Evolutionary conservation across 2,113 vertebrate species (phyloP), one percentile per base, ranked within the genome.

Genomic region (Triplophysa rosa): DNA sequence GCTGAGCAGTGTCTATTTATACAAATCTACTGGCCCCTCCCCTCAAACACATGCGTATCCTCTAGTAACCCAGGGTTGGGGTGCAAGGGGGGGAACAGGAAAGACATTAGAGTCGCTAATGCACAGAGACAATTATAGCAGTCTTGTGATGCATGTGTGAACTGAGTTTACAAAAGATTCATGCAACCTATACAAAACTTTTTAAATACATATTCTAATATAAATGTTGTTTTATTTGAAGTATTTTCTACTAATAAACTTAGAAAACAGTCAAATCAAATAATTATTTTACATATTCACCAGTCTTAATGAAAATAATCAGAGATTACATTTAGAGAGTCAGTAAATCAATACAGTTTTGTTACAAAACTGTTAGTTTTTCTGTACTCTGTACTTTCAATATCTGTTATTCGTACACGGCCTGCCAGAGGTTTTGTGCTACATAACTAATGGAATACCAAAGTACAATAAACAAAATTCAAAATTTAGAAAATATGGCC

Each of bases 11-110:
- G 58, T 26, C 72, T 74, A 47, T 74, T 62, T 74, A 63, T 74
- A 63, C 19, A 24, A 37, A 74, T 19, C 16, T 8, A 1, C 42
- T 19, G 17, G 54, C 76, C 40, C 78, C 78, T 83, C 82, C 81
- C 73, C 2, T 11, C 61, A 63, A 72, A 47, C 66, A 67, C 62
- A 26, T 26, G 17, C 37, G 65, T 65, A 61, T n/a, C 66, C 62
- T 67, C 21, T 71, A 47, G 58, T 52, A 42, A 71, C 29, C 23
- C n/a, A 8, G 3, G n/a, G 4, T 13, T 26, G 47, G 5, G 40
- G 54, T 58, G 14, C 49, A 11, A 16, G 49, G 16, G 54, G 29
- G 58, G 47, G n/a, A 1, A 63, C 72, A 74, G 72, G 72, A 74
- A 72, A n/a, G 52, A 26, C 26, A 14, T 16, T 7, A 54, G 33